Evolutionary conservation across 2,113 vertebrate genomes (phyloP), one percentile per base, ranked within the genome.

Genomic region (Sitta europaea): DNA sequence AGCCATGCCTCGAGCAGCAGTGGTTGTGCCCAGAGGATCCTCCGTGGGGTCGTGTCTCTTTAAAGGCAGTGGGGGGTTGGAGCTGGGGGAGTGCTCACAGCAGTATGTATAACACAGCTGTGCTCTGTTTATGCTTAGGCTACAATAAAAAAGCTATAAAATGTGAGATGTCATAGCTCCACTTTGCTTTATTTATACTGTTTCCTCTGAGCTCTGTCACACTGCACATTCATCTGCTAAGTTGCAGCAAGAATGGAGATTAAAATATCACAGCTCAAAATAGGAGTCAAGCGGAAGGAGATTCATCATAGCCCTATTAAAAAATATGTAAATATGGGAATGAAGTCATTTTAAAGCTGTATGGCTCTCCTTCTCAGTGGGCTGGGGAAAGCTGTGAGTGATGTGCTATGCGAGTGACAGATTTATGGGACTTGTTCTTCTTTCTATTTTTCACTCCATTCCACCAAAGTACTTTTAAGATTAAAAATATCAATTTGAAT

Each of bases 111-210:
- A 98, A 98, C 98, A 98, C 98, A 98, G 98, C 98, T 98, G 98
- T 95, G 97, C 96, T 97, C 97, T 98, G 98, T 98, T 98, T 98
- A 98, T 98, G 97, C 98, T 98, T 97, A 96, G 96, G 97, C 97
- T 98, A 98, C 98, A 98, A 98, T 98, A 98, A 98, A 98, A 98
- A 98, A 97, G 98, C 98, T 98, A 98, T 98, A 98, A 98, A 98
- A 98, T 98, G 97, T 97, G 98, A 98, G 98, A 98, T 98, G 98
- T 98, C 98, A 98, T 98, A 98, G 97, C 98, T 97, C 98, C 98
- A 98, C 98, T 98, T 98, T 97, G 97, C 98, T 98, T 97, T 98
- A 98, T 98, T 98, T 98, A 98, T 98, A 98, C 98, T 97, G 95
- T 98, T 98, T 98, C 98, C 98, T 98, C 98, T 97, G 98, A 98